Evolutionary conservation across 2,888 invertebrate species (phyloP).

Genomic region (Steinernema hermaphroditum): DNA sequence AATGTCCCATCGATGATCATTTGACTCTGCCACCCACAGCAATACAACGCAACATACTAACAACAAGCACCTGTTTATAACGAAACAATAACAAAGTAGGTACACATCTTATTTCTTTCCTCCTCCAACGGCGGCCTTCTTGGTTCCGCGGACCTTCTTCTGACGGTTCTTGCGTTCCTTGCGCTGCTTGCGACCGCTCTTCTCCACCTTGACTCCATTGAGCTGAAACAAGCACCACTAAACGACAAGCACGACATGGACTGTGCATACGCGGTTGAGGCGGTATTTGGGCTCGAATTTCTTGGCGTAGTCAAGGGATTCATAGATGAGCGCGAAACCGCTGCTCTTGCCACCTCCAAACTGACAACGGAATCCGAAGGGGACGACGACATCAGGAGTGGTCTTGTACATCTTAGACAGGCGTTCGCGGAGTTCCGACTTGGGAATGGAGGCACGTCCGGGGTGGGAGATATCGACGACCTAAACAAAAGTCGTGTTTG

Average conservation of each 20-base stretch:
- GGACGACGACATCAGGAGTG: conserved; percentile 81
- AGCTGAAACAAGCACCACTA: conserved; percentile 71
- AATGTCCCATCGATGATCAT: no score
- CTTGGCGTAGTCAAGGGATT: conserved; percentile 93
- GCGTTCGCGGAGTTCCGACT: conserved; percentile 94
- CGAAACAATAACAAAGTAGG: conserved; percentile 36
- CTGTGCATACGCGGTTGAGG: conserved; percentile 76
- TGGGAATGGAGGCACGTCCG: conserved; percentile 90
- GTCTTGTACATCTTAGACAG: conserved; percentile 96
- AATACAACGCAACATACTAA: no score
- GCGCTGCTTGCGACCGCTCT: conserved; percentile 93
- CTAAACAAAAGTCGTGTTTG: conserved; percentile 67
- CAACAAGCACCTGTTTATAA: no score
- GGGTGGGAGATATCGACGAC: conserved; percentile 93
- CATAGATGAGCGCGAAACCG: conserved; percentile 95
- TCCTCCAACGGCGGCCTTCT: conserved; percentile 91
- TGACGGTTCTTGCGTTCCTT: conserved; percentile 99
- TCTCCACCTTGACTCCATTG: conserved; percentile 83
- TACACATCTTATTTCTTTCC: conserved; percentile 75
- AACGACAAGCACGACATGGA: background rate
- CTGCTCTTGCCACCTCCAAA: conserved; percentile 98
- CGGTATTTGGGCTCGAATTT: conserved; percentile 99
- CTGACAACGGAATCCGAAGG: conserved; percentile 94
- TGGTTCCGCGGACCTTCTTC: conserved; percentile 98
- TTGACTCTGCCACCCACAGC: no score